Evolutionary conservation across 2,797 vertebrate species (phyloP).

Genomic region (Bovichtus diacanthus): DNA sequence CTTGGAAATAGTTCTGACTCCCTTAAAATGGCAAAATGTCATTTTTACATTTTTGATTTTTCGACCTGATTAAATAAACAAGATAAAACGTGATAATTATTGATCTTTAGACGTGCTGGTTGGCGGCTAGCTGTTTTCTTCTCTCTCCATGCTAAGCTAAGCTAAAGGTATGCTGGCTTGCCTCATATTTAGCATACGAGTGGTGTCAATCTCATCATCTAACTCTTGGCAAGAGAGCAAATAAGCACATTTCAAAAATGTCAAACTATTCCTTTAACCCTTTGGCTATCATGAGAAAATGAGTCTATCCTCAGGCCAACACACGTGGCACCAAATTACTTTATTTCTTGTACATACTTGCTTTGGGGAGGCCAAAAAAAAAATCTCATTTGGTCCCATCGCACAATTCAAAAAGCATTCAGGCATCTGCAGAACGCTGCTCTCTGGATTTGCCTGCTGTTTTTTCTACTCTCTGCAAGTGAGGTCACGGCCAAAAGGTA

Average conservation of each 20-base stretch:
- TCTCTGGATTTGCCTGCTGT: background rate
- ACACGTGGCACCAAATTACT: background rate
- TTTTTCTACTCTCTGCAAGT: constrained; percentile 20
- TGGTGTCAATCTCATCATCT: background rate
- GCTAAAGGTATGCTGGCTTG: background rate
- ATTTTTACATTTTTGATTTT: too few species aligned
- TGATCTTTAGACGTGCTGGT: background rate
- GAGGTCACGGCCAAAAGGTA: constrained; percentile 11
- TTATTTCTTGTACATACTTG: background rate
- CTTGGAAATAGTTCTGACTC: background rate
- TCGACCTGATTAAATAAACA: background rate
- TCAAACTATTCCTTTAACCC: background rate
- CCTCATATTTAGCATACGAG: background rate
- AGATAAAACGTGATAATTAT: background rate
- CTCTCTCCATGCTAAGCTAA: background rate
- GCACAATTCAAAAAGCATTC: background rate
- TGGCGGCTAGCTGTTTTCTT: background rate
- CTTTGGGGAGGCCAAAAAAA: background rate
- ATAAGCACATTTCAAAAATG: background rate
- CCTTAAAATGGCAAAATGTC: background rate
- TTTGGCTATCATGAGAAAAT: background rate
- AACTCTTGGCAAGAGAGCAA: background rate
- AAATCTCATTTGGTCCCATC: background rate
- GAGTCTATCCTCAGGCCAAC: background rate
- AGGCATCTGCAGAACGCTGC: background rate